Conservation (phyloP, 2,888 invertebrate species). For the Fragum fragum region DNA sequence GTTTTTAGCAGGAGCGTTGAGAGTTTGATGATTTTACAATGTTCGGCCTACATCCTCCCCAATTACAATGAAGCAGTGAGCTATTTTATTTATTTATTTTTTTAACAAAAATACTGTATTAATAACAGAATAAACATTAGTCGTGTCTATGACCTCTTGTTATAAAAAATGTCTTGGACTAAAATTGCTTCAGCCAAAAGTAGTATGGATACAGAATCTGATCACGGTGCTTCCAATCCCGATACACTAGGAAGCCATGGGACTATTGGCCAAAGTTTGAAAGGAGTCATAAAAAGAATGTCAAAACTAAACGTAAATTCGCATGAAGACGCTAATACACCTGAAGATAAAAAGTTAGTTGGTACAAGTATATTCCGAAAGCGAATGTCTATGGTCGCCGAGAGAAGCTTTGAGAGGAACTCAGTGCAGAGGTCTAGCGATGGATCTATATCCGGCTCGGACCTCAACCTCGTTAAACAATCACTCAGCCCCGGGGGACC, state of each 20-base stretch:
- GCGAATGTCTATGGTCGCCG: constrained; percentile 49
- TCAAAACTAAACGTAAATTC: not conserved
- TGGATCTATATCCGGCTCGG: constrained; percentile 22
- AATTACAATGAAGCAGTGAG: too few relatives aligned
- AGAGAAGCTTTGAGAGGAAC: constrained; percentile 36
- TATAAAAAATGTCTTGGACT: constrained; percentile 59
- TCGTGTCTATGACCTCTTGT: too few relatives aligned
- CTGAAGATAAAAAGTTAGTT: not conserved
- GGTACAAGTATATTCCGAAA: constrained; percentile 37
- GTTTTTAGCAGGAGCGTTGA: too few relatives aligned
- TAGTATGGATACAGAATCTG: not conserved
- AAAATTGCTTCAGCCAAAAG: constrained; percentile 43
- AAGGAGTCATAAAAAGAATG: constrained; percentile 39
- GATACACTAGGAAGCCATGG: not conserved
- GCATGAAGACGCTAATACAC: not conserved
- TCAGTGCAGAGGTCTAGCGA: constrained; percentile 41
- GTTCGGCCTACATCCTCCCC: too few relatives aligned
- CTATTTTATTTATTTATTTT: too few relatives aligned
- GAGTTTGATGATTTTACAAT: too few relatives aligned
- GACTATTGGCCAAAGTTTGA: constrained; percentile 9
- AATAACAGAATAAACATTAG: too few relatives aligned
- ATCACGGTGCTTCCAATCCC: not conserved
- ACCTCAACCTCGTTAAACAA: not conserved
- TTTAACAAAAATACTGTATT: too few relatives aligned
- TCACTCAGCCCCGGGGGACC: not conserved